phyloP scores from a whole-genome alignment of 2,888 invertebrate genomes.

The Pyralis farinalis region DNA sequence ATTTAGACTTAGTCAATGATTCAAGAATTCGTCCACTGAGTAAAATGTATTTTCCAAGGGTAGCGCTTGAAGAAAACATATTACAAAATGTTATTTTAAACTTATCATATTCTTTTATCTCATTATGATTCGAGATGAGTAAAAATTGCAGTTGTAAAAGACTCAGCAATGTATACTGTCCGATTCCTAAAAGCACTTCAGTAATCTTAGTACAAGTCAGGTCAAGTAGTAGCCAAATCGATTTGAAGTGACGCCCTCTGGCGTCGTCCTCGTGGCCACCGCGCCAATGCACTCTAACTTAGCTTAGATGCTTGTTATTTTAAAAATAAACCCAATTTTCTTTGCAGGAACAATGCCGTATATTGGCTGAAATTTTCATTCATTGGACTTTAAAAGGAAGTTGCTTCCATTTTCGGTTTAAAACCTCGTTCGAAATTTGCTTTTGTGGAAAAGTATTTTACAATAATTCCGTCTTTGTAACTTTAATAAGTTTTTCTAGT shows the following conservation, averaged over 20 bases:
- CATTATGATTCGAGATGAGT: too few species aligned
- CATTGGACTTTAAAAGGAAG: not conserved
- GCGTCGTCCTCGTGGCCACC: conserved; percentile 15
- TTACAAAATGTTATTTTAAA: too few species aligned
- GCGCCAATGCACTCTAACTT: not conserved
- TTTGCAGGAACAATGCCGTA: not conserved
- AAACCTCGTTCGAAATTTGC: too few species aligned
- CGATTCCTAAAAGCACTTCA: not conserved
- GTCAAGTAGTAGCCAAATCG: conserved; percentile 10
- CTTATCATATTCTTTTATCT: too few species aligned
- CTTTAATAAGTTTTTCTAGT: too few species aligned
- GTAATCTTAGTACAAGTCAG: not conserved
- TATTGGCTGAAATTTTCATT: not conserved
- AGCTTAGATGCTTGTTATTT: not conserved
- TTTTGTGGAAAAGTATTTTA: too few species aligned
- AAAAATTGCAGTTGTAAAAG: too few species aligned
- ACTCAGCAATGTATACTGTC: not conserved
- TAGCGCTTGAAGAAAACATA: too few species aligned
- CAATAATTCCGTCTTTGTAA: too few species aligned
- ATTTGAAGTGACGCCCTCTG: conserved; percentile 5
- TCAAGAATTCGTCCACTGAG: too few species aligned
- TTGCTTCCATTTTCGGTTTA: not conserved
- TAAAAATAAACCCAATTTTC: not conserved
- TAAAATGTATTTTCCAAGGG: too few species aligned
- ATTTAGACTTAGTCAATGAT: too few species aligned